These are phyloP conservation scores for Chrysolina americana DNA, from an alignment of 2,888 invertebrate species.

Conservation along the genomic window DNA sequence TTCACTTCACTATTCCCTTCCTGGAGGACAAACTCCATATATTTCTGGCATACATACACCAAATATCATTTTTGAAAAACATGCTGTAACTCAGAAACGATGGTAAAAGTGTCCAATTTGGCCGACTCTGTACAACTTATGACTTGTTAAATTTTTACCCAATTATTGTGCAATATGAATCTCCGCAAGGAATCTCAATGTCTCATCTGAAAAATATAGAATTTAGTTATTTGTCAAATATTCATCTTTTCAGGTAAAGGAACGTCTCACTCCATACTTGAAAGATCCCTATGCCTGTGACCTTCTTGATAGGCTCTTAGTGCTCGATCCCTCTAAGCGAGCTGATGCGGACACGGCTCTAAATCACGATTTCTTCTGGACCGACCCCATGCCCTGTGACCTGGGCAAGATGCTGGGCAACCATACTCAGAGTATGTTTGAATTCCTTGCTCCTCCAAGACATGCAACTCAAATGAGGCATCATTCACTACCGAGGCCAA, in stretches of 20 bases:
- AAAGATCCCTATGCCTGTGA: slow-evolving; percentile 95
- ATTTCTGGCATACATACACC: too few relatives aligned
- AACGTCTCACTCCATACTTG: slow-evolving; percentile 89
- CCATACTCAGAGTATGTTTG: slow-evolving; percentile 94
- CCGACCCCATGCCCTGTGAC: slow-evolving; percentile 95
- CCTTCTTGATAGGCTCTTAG: slow-evolving; percentile 90
- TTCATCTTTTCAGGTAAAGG: slow-evolving; percentile 77
- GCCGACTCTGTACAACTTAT: too few relatives aligned
- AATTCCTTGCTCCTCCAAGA: slow-evolving; percentile 87
- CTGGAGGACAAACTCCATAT: too few relatives aligned
- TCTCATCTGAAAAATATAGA: too few relatives aligned
- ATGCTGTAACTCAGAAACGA: too few relatives aligned
- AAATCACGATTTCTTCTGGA: slow-evolving; percentile 99
- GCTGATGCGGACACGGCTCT: slow-evolving; percentile 92
- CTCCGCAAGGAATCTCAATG: too few relatives aligned
- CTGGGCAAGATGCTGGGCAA: slow-evolving; percentile 93
- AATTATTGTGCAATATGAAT: too few relatives aligned
- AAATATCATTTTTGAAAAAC: too few relatives aligned
- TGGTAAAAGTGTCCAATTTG: too few relatives aligned
- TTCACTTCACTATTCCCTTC: too few relatives aligned
- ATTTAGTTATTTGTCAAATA: background rate
- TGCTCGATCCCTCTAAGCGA: slow-evolving; percentile 91
- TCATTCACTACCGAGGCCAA: slow-evolving; percentile 74
- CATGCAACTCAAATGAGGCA: slow-evolving; percentile 79
- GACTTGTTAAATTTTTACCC: too few relatives aligned